Evolutionary conservation across 2,888 invertebrate genomes (phyloP).

Genomic region (Pollenia labialis): DNA sequence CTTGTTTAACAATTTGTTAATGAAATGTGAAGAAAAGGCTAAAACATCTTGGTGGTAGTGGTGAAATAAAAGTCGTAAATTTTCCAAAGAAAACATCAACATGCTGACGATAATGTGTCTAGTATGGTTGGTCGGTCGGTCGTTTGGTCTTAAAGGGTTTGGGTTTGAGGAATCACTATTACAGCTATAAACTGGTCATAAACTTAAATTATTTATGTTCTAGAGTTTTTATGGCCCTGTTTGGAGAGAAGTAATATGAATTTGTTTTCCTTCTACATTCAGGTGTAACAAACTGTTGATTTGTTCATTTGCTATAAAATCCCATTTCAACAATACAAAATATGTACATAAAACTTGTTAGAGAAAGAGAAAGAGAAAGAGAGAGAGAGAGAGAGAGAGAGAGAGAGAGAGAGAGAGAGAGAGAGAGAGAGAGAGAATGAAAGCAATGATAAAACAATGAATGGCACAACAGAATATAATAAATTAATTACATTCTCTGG

Average conservation of each 20-base stretch:
- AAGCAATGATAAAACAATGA: background rate
- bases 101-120: conserved; percentile 40
- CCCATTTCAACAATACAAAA: conserved; percentile 44
- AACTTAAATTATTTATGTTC: conserved; percentile 16
- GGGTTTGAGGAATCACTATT: background rate
- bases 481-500: conserved; percentile 68
- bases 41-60: background rate
- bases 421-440: background rate
- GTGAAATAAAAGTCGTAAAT: conserved; percentile 35
- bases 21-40: conserved; percentile 9
- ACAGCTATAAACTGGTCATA: conserved; percentile 8
- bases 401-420: background rate
- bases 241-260: background rate
- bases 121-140: background rate
- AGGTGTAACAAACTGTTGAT: conserved; percentile 66
- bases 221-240: background rate
- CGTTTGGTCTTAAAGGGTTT: background rate
- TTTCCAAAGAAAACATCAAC: conserved; percentile 26
- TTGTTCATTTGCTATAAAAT: conserved; percentile 55
- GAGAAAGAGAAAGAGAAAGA: background rate
- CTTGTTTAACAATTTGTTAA: conserved; percentile 16
- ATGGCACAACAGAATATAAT: conserved; percentile 22
- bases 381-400: background rate
- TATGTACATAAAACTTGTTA: conserved; percentile 14
- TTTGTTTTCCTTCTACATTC: background rate